Percentiles rank a stretch among this genome's conserved stretches.
phyloP scores from a whole-genome alignment of 2,888 invertebrate genomes.

The Cheilosia scutellata region DNA sequence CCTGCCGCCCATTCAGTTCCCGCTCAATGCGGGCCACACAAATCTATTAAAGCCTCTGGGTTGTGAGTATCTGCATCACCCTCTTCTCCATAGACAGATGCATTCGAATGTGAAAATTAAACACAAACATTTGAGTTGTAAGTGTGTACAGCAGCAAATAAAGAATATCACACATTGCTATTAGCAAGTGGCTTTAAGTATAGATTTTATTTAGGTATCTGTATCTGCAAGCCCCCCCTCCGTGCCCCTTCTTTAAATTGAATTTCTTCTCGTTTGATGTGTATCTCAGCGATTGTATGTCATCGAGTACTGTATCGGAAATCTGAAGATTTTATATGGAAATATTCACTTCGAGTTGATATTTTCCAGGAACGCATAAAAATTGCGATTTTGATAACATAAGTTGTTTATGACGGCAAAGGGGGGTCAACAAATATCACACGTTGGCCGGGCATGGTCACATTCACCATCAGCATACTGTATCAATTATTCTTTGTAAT shows the following conservation, averaged over 20 bases:
- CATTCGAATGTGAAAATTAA: conserved; percentile 72
- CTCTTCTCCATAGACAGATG: conserved; percentile 12
- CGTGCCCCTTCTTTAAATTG: conserved; percentile 34
- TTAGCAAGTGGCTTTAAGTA: conserved; percentile 70
- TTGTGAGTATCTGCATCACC: neutral
- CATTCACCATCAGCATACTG: neutral
- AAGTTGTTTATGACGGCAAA: conserved; percentile 41
- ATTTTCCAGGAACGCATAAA: conserved; percentile 58
- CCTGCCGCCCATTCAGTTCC: conserved; percentile 60
- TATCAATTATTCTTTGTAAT: conserved; percentile 15
- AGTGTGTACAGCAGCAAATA: conserved; percentile 63
- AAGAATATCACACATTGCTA: conserved; percentile 72
- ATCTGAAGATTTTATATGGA: conserved; percentile 9
- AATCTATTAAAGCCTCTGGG: conserved; percentile 50
- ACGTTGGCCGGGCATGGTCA: conserved; percentile 18
- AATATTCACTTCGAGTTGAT: conserved; percentile 5
- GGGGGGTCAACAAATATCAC: conserved; percentile 65
- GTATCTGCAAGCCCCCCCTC: neutral
- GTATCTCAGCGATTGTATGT: conserved; percentile 29
- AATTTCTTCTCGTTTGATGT: conserved; percentile 31
- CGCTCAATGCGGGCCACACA: conserved; percentile 36
- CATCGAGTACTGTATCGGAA: conserved; percentile 3
- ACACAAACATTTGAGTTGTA: conserved; percentile 65
- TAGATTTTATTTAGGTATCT: conserved; percentile 19
- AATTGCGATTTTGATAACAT: conserved; percentile 14